Conservation (phyloP, 2,888 invertebrate species). For the Anthophora plumipes region DNA sequence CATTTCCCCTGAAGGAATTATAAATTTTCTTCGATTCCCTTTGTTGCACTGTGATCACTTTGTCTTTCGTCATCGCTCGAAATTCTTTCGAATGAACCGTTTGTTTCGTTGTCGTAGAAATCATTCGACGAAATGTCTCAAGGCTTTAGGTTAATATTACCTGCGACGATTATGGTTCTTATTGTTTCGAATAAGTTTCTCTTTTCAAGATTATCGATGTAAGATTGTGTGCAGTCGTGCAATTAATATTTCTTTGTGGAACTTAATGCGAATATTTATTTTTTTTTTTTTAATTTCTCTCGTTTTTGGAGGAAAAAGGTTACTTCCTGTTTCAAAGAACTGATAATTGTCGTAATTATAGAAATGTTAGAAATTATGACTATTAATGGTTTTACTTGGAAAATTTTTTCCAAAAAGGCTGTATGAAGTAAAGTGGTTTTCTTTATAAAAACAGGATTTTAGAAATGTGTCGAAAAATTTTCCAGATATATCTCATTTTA, state of each 20-base stretch:
- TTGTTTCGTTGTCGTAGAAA: not conserved
- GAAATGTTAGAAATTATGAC: too few species aligned
- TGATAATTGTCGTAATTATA: too few species aligned
- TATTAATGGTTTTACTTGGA: too few species aligned
- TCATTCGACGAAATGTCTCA: not conserved
- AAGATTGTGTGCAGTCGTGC: not conserved
- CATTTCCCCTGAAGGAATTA: not conserved
- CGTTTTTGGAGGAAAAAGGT: not conserved
- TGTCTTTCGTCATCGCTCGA: constrained; percentile 12
- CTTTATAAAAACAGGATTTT: too few species aligned
- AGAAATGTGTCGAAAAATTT: not conserved
- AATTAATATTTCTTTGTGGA: not conserved
- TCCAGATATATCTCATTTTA: not conserved
- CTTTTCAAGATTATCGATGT: not conserved
- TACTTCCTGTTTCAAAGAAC: too few species aligned
- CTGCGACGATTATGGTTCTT: not conserved
- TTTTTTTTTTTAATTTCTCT: not conserved
- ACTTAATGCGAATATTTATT: not conserved
- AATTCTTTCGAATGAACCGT: not conserved
- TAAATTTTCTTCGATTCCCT: not conserved
- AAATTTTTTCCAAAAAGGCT: too few species aligned
- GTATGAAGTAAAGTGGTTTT: too few species aligned
- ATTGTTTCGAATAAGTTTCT: not conserved
- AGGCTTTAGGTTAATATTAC: not conserved
- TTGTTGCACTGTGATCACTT: not conserved